Evolutionary conservation across 2,113 vertebrate genomes (phyloP), one percentile per base, ranked within the genome.

Genomic region (Amazona vittata): DNA sequence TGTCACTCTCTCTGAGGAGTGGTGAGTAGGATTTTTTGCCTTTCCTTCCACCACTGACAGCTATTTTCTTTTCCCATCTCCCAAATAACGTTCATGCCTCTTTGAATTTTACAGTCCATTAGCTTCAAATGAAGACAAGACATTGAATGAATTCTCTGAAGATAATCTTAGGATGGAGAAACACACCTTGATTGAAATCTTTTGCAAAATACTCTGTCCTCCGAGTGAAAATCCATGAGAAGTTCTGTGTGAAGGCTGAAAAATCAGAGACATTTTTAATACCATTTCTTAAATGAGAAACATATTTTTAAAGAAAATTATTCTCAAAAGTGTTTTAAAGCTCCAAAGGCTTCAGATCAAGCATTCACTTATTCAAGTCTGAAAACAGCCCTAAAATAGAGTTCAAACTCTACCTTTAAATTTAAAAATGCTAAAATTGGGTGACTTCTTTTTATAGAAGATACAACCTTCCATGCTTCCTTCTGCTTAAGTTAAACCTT

Each of bases 361-460:
- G 22, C 67, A 53, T 74, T 91, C 4, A 0, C 35, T 86, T 50
- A 62, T 77, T 80, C 33, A 65, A 65, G 59, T 63, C 68, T 88
- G 75, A 86, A 94, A 95, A 43, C 33, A 95, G 43, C 11, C 59
- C 35, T 93, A 78, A 95, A 90, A 93, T 75, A 90, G 39, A 63
- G 31, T 89, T 88, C 12, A 63, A 59, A 86, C 22, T 81, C 55
- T 26, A 17, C 80, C 77, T 95, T 93, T 96, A 85, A 88, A 89
- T 94, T 74, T 83, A 49, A 95, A 95, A 90, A 70, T 86, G 15
- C 79, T 87, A 93, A 93, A 94, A 90, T 60, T 28, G 41, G 43
- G 68, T 69, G 44, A 43, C 17, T 92, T 88, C 64, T 96, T 95
- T 94, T 93, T 96, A 94, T 94, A 94, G 94, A 88, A 83, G 35